A percentile compares a stretch with the other conserved stretches of the same genome.
Conservation (phyloP, 2,888 invertebrate species). For the Leptopilina syphax region DNA sequence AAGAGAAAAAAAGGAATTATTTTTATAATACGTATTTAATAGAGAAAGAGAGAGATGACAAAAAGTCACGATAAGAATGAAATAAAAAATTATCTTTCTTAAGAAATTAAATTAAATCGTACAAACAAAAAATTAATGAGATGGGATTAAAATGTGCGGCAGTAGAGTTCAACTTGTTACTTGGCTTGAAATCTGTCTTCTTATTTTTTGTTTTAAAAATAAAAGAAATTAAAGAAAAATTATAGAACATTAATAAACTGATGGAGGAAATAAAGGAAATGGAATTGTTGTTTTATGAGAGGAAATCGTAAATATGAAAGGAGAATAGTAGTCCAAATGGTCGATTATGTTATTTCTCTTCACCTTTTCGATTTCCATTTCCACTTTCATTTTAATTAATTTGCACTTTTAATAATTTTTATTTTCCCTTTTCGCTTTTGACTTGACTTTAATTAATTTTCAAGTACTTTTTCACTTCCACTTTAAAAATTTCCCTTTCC, state of each 20-base stretch:
- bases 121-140: not conserved
- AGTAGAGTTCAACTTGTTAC: conserved; percentile 21
- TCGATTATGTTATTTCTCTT: too few species aligned
- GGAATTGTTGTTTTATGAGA: not conserved
- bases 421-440: too few species aligned
- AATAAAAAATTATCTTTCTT: not conserved
- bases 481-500: too few species aligned
- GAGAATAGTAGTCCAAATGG: too few species aligned
- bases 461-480: too few species aligned
- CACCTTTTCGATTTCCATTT: too few species aligned
- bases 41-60: not conserved
- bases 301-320: too few species aligned
- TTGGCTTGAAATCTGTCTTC: not conserved
- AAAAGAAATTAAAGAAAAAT: not conserved
- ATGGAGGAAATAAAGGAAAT: too few species aligned
- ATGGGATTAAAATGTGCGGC: not conserved
- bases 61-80: not conserved
- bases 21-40: not conserved
- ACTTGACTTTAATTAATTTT: too few species aligned
- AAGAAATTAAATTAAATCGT: too few species aligned
- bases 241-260: not conserved
- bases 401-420: too few species aligned
- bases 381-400: too few species aligned
- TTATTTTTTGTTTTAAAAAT: not conserved
- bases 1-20: not conserved